Conservation (phyloP, 2,113 vertebrate genomes). For the Tetrao urogallus region DNA sequence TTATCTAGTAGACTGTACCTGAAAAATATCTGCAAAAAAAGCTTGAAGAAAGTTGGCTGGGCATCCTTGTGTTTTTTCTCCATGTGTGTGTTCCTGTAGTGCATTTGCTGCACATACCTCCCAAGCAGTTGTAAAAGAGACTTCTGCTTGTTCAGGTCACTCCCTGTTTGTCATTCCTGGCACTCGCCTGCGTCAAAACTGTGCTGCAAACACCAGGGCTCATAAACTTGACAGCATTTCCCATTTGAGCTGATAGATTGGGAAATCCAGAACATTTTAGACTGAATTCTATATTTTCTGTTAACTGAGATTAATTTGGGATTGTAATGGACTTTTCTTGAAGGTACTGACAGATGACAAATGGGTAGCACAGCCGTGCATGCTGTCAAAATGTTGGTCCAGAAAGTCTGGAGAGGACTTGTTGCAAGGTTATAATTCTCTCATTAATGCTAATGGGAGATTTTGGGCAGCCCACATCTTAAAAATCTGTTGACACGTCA, state of each 20-base stretch:
- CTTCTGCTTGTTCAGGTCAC: not conserved
- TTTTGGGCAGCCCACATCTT: not conserved
- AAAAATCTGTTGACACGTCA: not conserved
- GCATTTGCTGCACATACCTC: not conserved
- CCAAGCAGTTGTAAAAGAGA: not conserved
- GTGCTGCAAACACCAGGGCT: not conserved
- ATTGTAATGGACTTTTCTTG: not conserved
- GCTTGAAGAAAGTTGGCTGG: not conserved
- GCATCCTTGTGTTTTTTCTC: not conserved
- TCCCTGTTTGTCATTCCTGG: not conserved
- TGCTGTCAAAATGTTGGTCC: not conserved
- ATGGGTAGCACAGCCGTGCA: not conserved
- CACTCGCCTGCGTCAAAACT: not conserved
- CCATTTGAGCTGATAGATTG: not conserved
- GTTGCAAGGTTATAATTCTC: not conserved
- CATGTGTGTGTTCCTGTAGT: not conserved
- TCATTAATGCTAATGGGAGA: not conserved
- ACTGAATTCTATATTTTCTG: not conserved
- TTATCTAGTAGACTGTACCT: not conserved
- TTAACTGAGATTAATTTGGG: not conserved
- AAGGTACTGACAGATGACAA: not conserved
- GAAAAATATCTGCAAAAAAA: not conserved
- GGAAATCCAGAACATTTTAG: not conserved
- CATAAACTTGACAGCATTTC: not conserved
- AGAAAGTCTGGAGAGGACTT: not conserved